Evolutionary conservation across 2,888 invertebrate species (phyloP).

Genomic region (Gymnocheta viridis): DNA sequence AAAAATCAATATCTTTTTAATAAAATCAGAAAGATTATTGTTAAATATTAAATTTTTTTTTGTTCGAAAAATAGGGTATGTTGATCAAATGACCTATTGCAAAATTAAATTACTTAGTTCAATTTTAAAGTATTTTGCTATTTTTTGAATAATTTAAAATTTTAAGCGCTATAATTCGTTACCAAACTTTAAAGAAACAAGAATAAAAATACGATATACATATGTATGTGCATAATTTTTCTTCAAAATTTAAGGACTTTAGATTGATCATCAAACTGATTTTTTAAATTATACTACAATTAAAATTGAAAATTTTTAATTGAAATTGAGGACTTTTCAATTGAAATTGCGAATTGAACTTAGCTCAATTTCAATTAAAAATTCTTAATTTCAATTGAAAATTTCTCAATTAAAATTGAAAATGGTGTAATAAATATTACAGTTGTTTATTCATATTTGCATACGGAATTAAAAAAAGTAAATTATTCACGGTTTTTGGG

Average conservation of each 20-base stretch:
- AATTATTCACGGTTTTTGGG: constrained; percentile 21
- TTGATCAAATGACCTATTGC: constrained; percentile 7
- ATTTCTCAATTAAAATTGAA: too few species aligned
- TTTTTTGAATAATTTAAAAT: not conserved
- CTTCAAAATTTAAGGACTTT: not conserved
- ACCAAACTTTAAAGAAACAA: not conserved
- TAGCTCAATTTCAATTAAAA: too few species aligned
- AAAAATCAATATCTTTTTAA: too few species aligned
- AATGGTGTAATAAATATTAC: not conserved
- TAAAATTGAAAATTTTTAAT: too few species aligned
- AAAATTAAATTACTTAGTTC: not conserved
- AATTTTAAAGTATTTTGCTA: not conserved
- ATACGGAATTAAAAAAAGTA: constrained; percentile 50
- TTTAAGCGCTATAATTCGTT: not conserved
- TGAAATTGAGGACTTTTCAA: not conserved
- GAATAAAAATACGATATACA: not conserved
- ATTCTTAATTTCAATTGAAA: too few species aligned
- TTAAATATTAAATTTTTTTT: too few species aligned
- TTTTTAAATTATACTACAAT: not conserved
- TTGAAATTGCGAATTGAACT: too few species aligned
- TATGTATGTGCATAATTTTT: not conserved
- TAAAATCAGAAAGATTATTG: too few species aligned
- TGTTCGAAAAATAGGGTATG: too few species aligned
- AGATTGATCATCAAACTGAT: not conserved
- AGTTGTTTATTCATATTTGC: too few species aligned